Percentiles rank a stretch among this genome's conserved stretches.
Conservation (phyloP, 1,140 invertebrate species). For the Scaptodrosophila lebanonensis region DNA sequence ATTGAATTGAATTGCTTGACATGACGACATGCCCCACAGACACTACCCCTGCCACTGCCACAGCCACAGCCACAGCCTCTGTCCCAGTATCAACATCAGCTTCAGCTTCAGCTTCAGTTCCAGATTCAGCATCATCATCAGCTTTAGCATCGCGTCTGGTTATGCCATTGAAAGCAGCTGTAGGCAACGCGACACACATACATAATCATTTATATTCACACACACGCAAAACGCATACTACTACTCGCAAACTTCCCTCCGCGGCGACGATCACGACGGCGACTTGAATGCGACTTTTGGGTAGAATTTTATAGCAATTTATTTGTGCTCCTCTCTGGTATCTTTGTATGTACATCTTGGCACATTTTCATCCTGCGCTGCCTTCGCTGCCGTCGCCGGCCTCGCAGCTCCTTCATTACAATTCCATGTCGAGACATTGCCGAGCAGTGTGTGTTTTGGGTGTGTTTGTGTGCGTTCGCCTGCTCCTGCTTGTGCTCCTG, state of each 20-base stretch:
- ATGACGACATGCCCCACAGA: slow-evolving; percentile 58
- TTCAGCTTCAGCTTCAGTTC: neutral
- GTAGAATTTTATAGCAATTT: slow-evolving; percentile 73
- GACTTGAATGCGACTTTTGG: slow-evolving; percentile 69
- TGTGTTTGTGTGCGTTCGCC: neutral
- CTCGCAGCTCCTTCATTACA: neutral
- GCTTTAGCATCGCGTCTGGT: slow-evolving; percentile 4
- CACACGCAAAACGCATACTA: neutral
- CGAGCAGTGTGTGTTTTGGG: slow-evolving; percentile 15
- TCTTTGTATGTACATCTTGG: slow-evolving; percentile 21
- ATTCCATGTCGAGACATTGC: no score
- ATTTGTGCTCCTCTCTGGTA: slow-evolving; percentile 54
- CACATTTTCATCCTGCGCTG: slow-evolving; percentile 1
- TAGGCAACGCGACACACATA: slow-evolving; percentile 13
- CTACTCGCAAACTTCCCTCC: neutral
- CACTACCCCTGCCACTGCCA: slow-evolving; percentile 1
- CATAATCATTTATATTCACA: no score
- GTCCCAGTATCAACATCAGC: slow-evolving; percentile 5
- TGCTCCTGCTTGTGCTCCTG: neutral
- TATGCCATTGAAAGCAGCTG: slow-evolving; percentile 47
- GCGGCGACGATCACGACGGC: slow-evolving; percentile 24
- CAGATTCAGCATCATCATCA: no score
- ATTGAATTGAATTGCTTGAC: slow-evolving; percentile 76
- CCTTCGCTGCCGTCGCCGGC: neutral
- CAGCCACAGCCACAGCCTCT: neutral